Conservation (phyloP, 2,113 vertebrate genomes). For the Naja naja region DNA sequence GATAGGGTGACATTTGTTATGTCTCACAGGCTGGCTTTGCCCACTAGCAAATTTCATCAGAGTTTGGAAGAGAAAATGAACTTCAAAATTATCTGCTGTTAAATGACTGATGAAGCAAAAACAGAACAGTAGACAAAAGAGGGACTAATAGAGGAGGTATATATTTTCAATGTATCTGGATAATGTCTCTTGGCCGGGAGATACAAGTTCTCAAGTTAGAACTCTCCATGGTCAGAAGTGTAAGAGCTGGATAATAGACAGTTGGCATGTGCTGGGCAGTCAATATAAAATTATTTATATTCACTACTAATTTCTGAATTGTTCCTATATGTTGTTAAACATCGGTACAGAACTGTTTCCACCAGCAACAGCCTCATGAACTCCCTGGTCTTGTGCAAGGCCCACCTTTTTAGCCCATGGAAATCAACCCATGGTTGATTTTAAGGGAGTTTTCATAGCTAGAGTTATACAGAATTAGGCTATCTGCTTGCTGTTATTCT, state of each 20-base stretch:
- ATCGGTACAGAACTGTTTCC: conserved; percentile 36
- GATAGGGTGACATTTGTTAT: conserved; percentile 15
- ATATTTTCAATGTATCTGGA: conserved; percentile 56
- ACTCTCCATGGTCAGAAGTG: conserved; percentile 44
- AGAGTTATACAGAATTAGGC: not conserved
- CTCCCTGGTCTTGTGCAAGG: not conserved
- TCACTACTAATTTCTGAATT: conserved; percentile 56
- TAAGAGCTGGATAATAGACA: conserved; percentile 55
- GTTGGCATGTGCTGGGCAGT: conserved; percentile 51
- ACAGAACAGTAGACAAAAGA: conserved; percentile 16
- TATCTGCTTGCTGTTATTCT: not conserved
- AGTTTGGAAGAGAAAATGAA: conserved; percentile 43
- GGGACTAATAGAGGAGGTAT: conserved; percentile 46
- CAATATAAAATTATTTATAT: conserved; percentile 53
- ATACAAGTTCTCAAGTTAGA: conserved; percentile 56
- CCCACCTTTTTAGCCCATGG: not conserved
- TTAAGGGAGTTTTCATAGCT: too few relatives aligned
- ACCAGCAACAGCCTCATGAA: conserved; percentile 15
- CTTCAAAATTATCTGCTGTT: conserved; percentile 18
- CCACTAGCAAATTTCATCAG: conserved; percentile 12
- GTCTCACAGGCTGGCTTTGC: not conserved
- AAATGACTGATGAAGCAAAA: conserved; percentile 38
- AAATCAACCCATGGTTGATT: not conserved
- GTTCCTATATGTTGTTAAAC: conserved; percentile 42
- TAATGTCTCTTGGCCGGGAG: conserved; percentile 60